Base-by-base conservation (phyloP, 64 coral and sea anemone species). In the Stichodactyla helianthus region DNA sequence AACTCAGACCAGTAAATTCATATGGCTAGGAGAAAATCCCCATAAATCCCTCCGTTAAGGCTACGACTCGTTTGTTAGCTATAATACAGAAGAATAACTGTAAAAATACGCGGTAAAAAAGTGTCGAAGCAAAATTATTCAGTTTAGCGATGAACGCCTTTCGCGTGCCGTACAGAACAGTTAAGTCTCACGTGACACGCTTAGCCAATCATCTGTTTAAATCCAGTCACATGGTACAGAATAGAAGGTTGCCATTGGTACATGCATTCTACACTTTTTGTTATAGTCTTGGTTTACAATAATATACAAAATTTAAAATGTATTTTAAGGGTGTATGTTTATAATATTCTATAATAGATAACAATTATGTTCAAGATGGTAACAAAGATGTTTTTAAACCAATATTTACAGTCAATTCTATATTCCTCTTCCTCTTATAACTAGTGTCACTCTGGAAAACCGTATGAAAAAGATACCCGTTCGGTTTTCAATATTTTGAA, bases 41-140 rank as follows among this genome's bases (percentile, higher is more conserved):
- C 78, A 81, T 52, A 81, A 54, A 81, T 22, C 15, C 35, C 51
- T 81, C 12, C 18, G 51, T 3, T 12, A 54, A 81, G 52, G 7
- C 26, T 53, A 13, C 12, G 68, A 14, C 50, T 19, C 50, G 15
- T 52, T 28, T 81, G 50, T 51, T 81, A 52, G 50, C 7, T 17
- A 54, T 52, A 81, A 20, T 52, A 4, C 14, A 53, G 8, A 81
- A 22, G 20, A 81, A 54, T n/a, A 54, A 52, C 12, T 52, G 52
- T 54, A 8, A 52, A n/a, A 81, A 51, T 52, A 81, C 20, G 52
- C 52, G 78, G 50, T 19, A 52, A 81, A 79, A 52, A 52, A 19
- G 7, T 52, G 62, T 19, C 78, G 50, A 81, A 81, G 50, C 14
- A 81, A 50, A 81, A 81, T 81, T 54, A 81, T 81, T 54, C 52